These are phyloP conservation scores for Cosmia trapezina DNA, from an alignment of 2,888 invertebrate species.

Conservation along the genomic window DNA sequence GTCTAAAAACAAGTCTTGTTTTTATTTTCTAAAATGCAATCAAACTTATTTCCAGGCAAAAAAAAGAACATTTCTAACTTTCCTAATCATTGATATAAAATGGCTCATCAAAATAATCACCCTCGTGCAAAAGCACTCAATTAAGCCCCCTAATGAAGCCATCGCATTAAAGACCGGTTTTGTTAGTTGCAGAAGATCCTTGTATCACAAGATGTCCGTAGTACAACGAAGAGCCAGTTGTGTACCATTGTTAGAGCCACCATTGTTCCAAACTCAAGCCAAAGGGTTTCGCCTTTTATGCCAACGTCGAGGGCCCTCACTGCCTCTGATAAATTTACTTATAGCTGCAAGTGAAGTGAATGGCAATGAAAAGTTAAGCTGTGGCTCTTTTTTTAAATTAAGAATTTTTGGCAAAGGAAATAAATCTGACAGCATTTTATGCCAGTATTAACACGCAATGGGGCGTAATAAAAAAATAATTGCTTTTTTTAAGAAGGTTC, in stretches of 20 bases:
- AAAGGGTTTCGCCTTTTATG: slow-evolving; percentile 77
- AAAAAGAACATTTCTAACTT: neutral
- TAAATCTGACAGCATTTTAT: slow-evolving; percentile 54
- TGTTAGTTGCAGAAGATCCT: slow-evolving; percentile 58
- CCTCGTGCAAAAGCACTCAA: slow-evolving; percentile 30
- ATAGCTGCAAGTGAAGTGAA: slow-evolving; percentile 74
- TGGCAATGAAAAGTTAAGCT: slow-evolving; percentile 68
- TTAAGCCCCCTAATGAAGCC: slow-evolving; percentile 39
- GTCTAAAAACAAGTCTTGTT: neutral
- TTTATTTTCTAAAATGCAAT: neutral
- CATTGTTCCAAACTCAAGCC: slow-evolving; percentile 74
- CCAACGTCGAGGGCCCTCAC: slow-evolving; percentile 58
- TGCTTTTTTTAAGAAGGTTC: slow-evolving; percentile 50
- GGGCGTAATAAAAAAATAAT: slow-evolving; percentile 61
- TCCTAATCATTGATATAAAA: neutral
- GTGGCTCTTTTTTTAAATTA: slow-evolving; percentile 47
- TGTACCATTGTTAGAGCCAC: slow-evolving; percentile 73
- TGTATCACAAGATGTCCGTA: slow-evolving; percentile 72
- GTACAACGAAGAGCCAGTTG: slow-evolving; percentile 75
- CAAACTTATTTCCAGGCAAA: neutral
- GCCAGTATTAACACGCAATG: slow-evolving; percentile 55
- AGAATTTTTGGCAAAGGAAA: slow-evolving; percentile 47
- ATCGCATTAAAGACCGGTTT: slow-evolving; percentile 60
- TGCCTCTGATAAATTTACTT: slow-evolving; percentile 77
- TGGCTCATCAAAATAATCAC: neutral